Evolutionary conservation across 2,113 vertebrate species (phyloP), one percentile per base, ranked within the genome.

Genomic region (Pholis gunnellus): DNA sequence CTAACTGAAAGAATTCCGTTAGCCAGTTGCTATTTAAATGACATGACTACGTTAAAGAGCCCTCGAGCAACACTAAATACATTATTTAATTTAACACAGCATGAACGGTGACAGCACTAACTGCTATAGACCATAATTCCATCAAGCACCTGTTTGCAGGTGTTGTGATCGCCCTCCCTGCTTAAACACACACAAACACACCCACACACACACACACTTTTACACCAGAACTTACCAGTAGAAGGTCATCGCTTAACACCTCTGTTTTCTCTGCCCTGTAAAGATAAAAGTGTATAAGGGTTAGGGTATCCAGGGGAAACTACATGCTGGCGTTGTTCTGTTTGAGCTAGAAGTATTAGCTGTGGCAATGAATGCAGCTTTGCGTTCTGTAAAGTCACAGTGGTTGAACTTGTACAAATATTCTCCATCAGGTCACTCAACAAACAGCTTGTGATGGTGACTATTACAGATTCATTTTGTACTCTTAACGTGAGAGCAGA

Each of bases 251-350:
- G 0, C 96, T 98, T 85, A 99, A 69, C 85, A 99, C 97, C 93
- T 99, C 98, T 0, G 98, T 99, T 95, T 99, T 99, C 94, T 99
- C 98, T 18, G 98, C 98, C 92, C 98, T 99, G 92, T 59, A 90
- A 90, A 81, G 79, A 72, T 25, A 77, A 90, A 77, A 80, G 52
- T 46, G 20, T 46, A 22, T 70, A 85, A 64, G 6, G 31, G 72
- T 91, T 69, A 89, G 75, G 18, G 20, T 6, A 34, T 34, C 22
- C 17, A 52, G 1, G 3, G 8, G 44, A 64, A 56, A 10, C 57
- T 61, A 38, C 48, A 40, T 64, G 61, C 9, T 13, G 10, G 72
- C 18, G 44, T 38, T 74, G 44, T 75, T 38, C 14, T 59, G 40
- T 34, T 65, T 52, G 31, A 5, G 20, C 22, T 31, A 17, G 9